A percentile compares a stretch with the other conserved stretches of the same genome.
Conservation (phyloP, 2,797 vertebrate genomes). For the Rhodeus uyekii region DNA sequence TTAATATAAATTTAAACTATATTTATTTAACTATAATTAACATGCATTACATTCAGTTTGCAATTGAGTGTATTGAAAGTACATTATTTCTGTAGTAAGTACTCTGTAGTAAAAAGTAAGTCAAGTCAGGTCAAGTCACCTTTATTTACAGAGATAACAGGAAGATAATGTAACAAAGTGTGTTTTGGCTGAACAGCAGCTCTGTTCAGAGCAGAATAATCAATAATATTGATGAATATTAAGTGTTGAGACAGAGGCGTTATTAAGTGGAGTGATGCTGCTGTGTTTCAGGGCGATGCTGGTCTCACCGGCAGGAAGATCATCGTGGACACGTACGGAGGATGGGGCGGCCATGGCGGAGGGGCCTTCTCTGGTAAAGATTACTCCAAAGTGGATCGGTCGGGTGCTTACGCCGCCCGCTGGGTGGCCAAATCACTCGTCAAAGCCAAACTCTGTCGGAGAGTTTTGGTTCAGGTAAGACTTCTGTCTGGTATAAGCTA, state of each 20-base stretch:
- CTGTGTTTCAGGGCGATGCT: conserved; percentile 68
- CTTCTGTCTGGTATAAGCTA: neutral
- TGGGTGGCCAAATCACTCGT: conserved; percentile 82
- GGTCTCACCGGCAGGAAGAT: conserved; percentile 81
- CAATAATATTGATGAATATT: too few species aligned
- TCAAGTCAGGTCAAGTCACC: too few species aligned
- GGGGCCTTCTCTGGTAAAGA: conserved; percentile 82
- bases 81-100: too few species aligned
- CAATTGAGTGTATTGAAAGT: too few species aligned
- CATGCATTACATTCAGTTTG: too few species aligned
- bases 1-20: neutral
- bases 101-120: too few species aligned
- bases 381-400: conserved; percentile 80
- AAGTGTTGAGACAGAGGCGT: too few species aligned
- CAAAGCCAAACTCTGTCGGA: conserved; percentile 77
- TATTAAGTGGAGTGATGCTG: neutral
- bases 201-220: too few species aligned
- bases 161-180: too few species aligned
- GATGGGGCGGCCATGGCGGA: conserved; percentile 79
- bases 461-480: conserved; percentile 76
- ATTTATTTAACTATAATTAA: neutral
- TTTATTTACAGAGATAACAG: too few species aligned
- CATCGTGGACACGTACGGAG: conserved; percentile 80
- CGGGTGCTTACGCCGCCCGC: conserved; percentile 78
- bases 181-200: too few species aligned